phyloP scores from a whole-genome alignment of 23 tunicate genomes.

The Styela clava region DNA sequence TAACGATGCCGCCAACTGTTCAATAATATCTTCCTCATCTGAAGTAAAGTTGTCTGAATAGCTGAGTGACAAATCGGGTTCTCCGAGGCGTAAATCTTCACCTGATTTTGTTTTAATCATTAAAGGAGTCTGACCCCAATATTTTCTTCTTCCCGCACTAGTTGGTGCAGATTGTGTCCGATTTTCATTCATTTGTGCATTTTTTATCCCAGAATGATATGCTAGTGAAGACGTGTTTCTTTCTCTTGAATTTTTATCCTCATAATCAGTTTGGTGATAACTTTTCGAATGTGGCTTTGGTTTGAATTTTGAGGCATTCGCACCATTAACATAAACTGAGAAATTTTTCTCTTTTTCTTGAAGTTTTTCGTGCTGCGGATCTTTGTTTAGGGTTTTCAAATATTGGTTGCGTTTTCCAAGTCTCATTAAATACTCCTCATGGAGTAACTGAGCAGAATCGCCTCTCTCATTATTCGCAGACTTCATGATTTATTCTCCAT shows the following conservation, averaged over 20 bases:
- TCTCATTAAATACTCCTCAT: constrained; percentile 62
- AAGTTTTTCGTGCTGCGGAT: constrained; percentile 33
- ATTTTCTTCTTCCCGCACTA: constrained; percentile 38
- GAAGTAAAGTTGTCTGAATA: constrained; percentile 61
- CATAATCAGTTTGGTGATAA: neutral
- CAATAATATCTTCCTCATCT: constrained; percentile 20
- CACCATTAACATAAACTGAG: constrained; percentile 91
- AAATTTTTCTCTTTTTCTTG: constrained; percentile 80
- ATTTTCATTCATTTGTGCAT: neutral
- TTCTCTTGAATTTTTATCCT: neutral
- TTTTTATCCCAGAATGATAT: neutral
- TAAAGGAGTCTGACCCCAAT: constrained; percentile 74
- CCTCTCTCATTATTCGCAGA: neutral
- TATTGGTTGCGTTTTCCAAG: constrained; percentile 62
- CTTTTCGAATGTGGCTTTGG: neutral
- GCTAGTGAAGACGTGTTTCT: neutral
- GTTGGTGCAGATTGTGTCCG: constrained; percentile 25
- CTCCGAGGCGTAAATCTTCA: constrained; percentile 12
- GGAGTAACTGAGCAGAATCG: constrained; percentile 21
- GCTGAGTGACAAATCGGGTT: neutral
- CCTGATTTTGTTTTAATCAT: constrained; percentile 47
- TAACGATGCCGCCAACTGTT: neutral
- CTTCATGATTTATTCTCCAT: neutral
- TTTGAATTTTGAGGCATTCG: constrained; percentile 39
- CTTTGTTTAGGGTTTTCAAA: constrained; percentile 30